A percentile compares a stretch with the other conserved stretches of the same genome.
These are phyloP conservation scores for Phenganax marumi DNA, from an alignment of 92 coral and sea anemone species.

Conservation along the genomic window DNA sequence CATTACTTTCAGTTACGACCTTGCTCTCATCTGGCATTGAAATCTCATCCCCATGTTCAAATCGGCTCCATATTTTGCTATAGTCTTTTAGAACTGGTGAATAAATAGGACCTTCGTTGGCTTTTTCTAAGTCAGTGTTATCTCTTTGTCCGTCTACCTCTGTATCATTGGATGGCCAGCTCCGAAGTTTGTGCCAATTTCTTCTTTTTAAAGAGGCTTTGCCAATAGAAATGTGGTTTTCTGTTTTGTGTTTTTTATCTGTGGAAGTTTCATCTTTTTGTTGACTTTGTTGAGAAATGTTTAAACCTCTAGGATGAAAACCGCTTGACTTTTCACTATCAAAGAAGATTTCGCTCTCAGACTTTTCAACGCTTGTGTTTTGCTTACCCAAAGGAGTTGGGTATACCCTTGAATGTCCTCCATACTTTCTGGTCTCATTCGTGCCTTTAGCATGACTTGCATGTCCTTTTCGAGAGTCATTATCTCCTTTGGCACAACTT, in stretches of 20 bases:
- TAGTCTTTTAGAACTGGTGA: background rate
- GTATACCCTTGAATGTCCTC: background rate
- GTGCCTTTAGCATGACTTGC: background rate
- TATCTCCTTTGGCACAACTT: background rate
- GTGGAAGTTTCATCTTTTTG: too few species aligned
- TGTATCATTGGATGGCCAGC: background rate
- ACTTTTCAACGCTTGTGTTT: background rate
- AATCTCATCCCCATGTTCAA: background rate
- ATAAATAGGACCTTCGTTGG: background rate
- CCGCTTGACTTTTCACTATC: too few species aligned
- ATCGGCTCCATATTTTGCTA: background rate
- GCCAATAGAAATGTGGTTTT: background rate
- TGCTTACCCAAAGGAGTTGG: background rate
- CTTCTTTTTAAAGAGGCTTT: background rate
- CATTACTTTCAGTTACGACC: background rate
- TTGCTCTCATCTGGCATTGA: background rate
- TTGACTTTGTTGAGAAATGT: background rate
- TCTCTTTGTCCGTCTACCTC: background rate
- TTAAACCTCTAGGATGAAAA: background rate
- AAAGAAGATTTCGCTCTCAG: background rate
- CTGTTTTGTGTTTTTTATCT: background rate
- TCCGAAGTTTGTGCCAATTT: background rate
- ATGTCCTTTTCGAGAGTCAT: background rate
- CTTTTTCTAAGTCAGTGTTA: background rate
- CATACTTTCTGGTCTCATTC: background rate